phyloP scores from a whole-genome alignment of 2,888 invertebrate species.

The Xestia ashworthii region DNA sequence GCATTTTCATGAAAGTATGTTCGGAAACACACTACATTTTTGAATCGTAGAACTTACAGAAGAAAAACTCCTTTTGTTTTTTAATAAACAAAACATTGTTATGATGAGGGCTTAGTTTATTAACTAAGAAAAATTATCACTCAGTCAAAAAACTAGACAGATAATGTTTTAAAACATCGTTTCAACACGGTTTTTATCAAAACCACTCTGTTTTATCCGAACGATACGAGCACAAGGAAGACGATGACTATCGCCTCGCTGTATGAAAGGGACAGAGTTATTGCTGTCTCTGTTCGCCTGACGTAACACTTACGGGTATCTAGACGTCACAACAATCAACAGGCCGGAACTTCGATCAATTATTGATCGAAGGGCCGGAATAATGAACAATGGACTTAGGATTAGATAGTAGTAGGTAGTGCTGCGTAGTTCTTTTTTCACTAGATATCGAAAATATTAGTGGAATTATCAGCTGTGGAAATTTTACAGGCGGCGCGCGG shows the following conservation, averaged over 20 bases:
- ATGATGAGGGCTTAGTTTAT: neutral
- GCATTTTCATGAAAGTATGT: neutral
- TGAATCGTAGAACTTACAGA: neutral
- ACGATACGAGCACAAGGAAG: neutral
- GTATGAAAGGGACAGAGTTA: conserved; percentile 16
- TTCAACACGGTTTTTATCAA: neutral
- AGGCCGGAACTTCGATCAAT: too few species aligned
- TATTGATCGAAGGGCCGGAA: too few species aligned
- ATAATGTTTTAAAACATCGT: neutral
- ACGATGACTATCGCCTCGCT: neutral
- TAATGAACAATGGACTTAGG: neutral
- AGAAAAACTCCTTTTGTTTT: neutral
- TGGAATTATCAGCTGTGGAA: neutral
- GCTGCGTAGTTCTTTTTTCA: neutral
- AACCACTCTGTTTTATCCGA: conserved; percentile 21
- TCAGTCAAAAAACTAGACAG: neutral
- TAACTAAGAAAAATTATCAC: neutral
- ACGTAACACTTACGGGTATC: conserved; percentile 19
- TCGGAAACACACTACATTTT: conserved; percentile 26
- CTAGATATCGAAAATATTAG: neutral
- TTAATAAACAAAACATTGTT: neutral
- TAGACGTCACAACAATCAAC: conserved; percentile 30
- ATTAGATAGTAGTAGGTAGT: neutral
- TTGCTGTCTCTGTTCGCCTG: neutral
- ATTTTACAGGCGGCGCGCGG: neutral